Base-by-base conservation (phyloP, 2,113 vertebrate species). In the Mirounga angustirostris region DNA sequence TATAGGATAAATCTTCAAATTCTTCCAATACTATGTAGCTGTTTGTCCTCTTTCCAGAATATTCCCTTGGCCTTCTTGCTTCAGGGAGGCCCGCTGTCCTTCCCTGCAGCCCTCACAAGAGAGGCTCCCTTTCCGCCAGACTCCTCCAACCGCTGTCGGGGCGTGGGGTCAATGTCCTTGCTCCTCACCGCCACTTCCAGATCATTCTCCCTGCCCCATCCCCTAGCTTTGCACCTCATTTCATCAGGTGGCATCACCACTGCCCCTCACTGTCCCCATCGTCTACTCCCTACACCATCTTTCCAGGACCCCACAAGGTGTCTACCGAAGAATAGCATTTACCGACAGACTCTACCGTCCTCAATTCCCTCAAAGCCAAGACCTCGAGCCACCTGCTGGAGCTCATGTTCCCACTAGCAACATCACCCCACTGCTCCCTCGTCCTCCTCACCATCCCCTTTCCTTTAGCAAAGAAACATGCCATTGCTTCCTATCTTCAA, bases 131-230 rank as follows among this genome's bases (percentile, higher is more conserved):
- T 50, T 26, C 3, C 22, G 59, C 14, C 84, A 7, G 30, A 46
- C 24, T 18, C 22, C 6, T 69, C 19, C 7, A 0, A 40, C 7
- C 0, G 5, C 12, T 0, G 16, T 14, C 1, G 22, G 3, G 43
- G 9, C 12, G 10, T 2, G 13, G 46, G n/a, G 33, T 33, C 40
- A 54, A 2, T 33, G 30, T 28, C 61, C 40, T 19, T 12, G 12
- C 14, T 54, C 12, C 59, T 59, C 18, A 1, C 7, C 19, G 61
- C 2, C 7, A 18, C 24, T 26, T 85, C 30, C 33, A 78, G 74
- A 30, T 22, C 26, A 15, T 50, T 18, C 63, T 9, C 16, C 21
- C 28, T 1, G 19, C 2, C 40, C 11, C 0, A 46, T 28, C 4
- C 18, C 15, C 24, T 10, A 5, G 10, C 52, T 82, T 2, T 18